Conservation (phyloP, 2,888 invertebrate genomes). For the Chaitophorus viminalis region DNA sequence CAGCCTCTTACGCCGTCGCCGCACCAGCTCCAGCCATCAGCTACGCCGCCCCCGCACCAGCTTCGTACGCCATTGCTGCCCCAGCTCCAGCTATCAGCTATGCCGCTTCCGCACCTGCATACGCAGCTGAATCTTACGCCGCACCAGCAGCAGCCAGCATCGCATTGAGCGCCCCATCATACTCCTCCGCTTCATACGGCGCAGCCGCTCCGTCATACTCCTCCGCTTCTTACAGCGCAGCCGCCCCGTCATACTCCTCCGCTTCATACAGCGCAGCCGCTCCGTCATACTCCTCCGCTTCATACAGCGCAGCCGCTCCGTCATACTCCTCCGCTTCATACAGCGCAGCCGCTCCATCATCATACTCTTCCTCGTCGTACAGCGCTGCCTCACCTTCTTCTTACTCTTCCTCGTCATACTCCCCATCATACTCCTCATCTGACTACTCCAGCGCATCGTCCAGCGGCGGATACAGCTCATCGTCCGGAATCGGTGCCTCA, state of each 20-base stretch:
- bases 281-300: not conserved
- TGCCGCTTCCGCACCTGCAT: constrained; percentile 11
- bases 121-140: not conserved
- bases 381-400: not conserved
- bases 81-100: not conserved
- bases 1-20: not conserved
- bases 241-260: constrained; percentile 21
- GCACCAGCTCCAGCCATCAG: constrained; percentile 1
- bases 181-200: constrained; percentile 11
- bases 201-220: not conserved
- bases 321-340: constrained; percentile 7
- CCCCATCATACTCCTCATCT: constrained; percentile 8
- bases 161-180: not conserved
- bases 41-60: constrained; percentile 25
- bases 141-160: not conserved
- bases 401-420: not conserved
- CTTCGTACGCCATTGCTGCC: not conserved
- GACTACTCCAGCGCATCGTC: constrained; percentile 34
- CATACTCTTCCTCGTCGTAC: constrained; percentile 6
- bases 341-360: not conserved
- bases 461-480: constrained; percentile 31
- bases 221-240: not conserved
- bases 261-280: not conserved
- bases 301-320: not conserved
- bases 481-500: constrained; percentile 2